Base-by-base conservation (phyloP, 2,797 vertebrate genomes). In the Hemibagrus guttatus region DNA sequence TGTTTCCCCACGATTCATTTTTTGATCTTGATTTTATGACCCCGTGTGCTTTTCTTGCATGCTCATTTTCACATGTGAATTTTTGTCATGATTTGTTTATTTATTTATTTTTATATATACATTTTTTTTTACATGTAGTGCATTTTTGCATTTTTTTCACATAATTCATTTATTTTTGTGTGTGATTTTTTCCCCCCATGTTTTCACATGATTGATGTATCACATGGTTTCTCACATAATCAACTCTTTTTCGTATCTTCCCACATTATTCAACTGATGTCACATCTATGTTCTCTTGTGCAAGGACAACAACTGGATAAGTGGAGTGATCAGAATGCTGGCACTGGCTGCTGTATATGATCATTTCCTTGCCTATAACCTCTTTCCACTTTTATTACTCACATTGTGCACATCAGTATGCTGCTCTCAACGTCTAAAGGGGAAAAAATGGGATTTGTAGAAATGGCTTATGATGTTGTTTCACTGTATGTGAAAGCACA, bases 401-500 rank as follows among this genome's bases (percentile, higher is more conserved):
- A 59, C 21, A 56, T 31, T 19, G 54, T 39, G 31, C 39, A 28
- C n/a, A 80, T 80, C 76, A 81, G 58, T 63, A 81, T 81, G 59
- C 79, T 28, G 14, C 59, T 19, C 59, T 63, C 3, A 23, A 46
- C 4, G 5, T 80, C 64, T 21, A 59, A 72, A 14, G 42, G 39
- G 23, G 31, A 63, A 39, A 64, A 64, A 17, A 52, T 64, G 56
- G 3, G 42, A 76, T 26, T 75, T 56, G 8, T 26, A 26, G 76
- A 56, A 69, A 80, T 68, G 42, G 63, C 75, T 80, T 19, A 81
- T 59, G 54, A 71, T 69, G 61, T 6, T 39, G 52, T 68, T 56
- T 78, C 59, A 76, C 66, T 59, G 31, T 71, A 80, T 56, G 35
- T 49, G 35, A 83, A n/a, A 66, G 59, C 42, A 52, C 28, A 82